Evolutionary conservation across 2,888 invertebrate genomes (phyloP).

Genomic region (Blomia tropicalis): DNA sequence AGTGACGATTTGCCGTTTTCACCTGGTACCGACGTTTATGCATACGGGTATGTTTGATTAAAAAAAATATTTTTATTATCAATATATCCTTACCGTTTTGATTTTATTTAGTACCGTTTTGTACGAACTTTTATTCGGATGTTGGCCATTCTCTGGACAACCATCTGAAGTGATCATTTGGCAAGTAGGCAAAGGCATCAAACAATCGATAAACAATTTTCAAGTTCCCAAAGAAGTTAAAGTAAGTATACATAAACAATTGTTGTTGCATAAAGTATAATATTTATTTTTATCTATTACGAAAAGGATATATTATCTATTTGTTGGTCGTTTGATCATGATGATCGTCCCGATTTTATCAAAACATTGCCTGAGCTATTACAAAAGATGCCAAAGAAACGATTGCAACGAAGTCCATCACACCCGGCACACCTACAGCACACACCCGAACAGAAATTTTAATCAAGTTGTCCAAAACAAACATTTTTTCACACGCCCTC

Average conservation of each 20-base stretch:
- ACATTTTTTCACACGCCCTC: no score
- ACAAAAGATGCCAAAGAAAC: slow-evolving; percentile 82
- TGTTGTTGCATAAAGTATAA: background rate
- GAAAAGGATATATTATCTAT: slow-evolving; percentile 77
- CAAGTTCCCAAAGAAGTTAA: slow-evolving; percentile 90
- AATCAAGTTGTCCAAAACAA: no score
- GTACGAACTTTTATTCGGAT: slow-evolving; percentile 90
- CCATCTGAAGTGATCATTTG: slow-evolving; percentile 90
- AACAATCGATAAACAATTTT: slow-evolving; percentile 80
- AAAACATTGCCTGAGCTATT: slow-evolving; percentile 56
- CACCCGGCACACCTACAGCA: slow-evolving; percentile 92
- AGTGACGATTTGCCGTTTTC: slow-evolving; percentile 81
- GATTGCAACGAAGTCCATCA: slow-evolving; percentile 87
- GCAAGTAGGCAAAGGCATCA: slow-evolving; percentile 93
- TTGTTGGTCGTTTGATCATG: slow-evolving; percentile 79
- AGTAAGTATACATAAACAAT: slow-evolving; percentile 40
- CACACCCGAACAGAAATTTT: slow-evolving; percentile 52
- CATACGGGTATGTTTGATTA: slow-evolving; percentile 62
- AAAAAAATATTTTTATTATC: background rate
- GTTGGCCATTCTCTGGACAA: slow-evolving; percentile 86
- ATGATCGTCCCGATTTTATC: slow-evolving; percentile 77
- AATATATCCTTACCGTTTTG: slow-evolving; percentile 6
- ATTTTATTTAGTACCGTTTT: slow-evolving; percentile 63
- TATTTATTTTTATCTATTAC: background rate
- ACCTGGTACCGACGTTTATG: slow-evolving; percentile 82